These are phyloP conservation scores for Halcyon badia DNA, from an alignment of 2,797 vertebrate genomes.

Conservation along the genomic window DNA sequence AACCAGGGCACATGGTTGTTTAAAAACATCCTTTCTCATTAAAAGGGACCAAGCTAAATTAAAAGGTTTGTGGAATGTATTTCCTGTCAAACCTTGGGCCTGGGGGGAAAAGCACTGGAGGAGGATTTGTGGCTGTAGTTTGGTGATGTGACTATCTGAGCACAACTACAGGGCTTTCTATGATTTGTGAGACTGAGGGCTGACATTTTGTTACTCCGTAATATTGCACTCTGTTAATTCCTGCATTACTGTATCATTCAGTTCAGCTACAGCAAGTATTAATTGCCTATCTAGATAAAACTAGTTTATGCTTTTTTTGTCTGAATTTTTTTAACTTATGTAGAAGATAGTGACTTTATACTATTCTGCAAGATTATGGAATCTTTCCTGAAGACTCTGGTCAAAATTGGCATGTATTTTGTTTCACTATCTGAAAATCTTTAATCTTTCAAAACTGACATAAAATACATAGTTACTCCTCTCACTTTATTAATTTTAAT, in stretches of 20 bases:
- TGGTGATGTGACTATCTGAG: not conserved
- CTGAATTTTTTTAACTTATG: not conserved
- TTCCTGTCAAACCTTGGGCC: not conserved
- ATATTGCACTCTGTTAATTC: not conserved
- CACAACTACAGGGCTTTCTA: not conserved
- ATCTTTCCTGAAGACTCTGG: not conserved
- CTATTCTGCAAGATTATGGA: not conserved
- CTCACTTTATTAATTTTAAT: slow-evolving; percentile 51
- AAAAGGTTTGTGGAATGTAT: slow-evolving; percentile 40
- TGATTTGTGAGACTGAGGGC: not conserved
- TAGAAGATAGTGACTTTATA: not conserved
- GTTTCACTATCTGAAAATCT: slow-evolving; percentile 40
- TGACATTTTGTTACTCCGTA: not conserved
- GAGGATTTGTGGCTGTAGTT: not conserved
- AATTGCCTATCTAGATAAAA: not conserved
- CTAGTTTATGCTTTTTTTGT: not conserved
- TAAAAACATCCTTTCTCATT: slow-evolving; percentile 58
- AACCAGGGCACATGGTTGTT: not conserved
- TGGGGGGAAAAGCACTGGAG: not conserved
- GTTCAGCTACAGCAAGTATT: not conserved
- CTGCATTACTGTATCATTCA: not conserved
- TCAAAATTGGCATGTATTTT: not conserved
- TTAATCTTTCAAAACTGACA: slow-evolving; percentile 23
- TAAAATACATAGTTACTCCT: not conserved
- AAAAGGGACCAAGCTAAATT: slow-evolving; percentile 26